Evolutionary conservation across 2,113 vertebrate species (phyloP).

Genomic region (Heptranchias perlo): DNA sequence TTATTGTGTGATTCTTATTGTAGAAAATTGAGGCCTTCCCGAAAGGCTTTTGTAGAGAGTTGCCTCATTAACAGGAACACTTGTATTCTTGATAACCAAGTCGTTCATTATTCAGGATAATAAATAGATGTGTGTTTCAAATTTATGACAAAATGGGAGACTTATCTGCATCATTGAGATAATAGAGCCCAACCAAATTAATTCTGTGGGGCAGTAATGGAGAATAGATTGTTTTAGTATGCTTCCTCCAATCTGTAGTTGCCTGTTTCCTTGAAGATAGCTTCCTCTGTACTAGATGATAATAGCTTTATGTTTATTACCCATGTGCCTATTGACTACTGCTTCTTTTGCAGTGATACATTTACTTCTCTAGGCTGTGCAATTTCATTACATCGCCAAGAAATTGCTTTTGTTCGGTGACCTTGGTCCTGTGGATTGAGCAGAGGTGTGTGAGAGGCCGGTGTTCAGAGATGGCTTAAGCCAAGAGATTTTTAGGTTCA

Average conservation of each 20-base stretch:
- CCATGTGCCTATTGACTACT: not conserved
- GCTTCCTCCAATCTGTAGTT: not conserved
- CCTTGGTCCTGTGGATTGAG: not conserved
- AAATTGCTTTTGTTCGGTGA: not conserved
- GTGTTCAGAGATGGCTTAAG: not conserved
- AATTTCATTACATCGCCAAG: not conserved
- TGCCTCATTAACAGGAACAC: not conserved
- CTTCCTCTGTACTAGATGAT: not conserved
- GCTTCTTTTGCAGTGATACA: not conserved
- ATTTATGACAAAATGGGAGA: not conserved
- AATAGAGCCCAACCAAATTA: not conserved
- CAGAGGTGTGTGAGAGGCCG: no score
- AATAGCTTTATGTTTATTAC: conserved; percentile 32
- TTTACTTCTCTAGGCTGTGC: not conserved
- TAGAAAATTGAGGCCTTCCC: not conserved
- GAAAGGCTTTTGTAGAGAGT: not conserved
- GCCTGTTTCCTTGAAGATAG: conserved; percentile 22
- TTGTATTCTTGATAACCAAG: not conserved
- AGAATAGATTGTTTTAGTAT: not conserved
- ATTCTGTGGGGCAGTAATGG: conserved; percentile 8
- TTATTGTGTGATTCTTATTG: not conserved
- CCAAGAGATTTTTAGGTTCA: not conserved
- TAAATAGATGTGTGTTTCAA: conserved; percentile 8
- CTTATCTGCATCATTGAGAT: conserved; percentile 16
- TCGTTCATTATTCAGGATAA: not conserved